Evolutionary conservation across 2,113 vertebrate species (phyloP), one percentile per base, ranked within the genome.

Genomic region (Chaenogobius annularis): DNA sequence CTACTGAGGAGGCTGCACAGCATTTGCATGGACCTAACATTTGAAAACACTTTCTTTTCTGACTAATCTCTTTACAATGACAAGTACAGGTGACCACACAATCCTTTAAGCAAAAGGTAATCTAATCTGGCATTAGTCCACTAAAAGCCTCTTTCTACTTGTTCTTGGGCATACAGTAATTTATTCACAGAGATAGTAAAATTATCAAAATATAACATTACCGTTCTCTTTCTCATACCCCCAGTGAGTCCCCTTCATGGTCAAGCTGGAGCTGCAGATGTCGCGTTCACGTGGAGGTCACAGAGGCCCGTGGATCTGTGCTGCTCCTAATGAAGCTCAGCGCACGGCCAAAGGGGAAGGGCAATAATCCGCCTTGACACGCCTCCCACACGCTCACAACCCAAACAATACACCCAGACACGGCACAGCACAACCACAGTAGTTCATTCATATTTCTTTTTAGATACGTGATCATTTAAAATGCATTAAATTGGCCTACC

Each of bases 141-240:
- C 46, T 85, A 50, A 77, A 55, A 7, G 61, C n/a, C 40, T 55
- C 55, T 54, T 8, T 31, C 64, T 26, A 65, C 55, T 63, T 35
- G 62, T 20, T 52, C 40, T 71, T 5, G 20, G 23, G 1, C 15
- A 54, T 31, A 31, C 26, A 31, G 26, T 37, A 23, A 9, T 4
- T 0, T 35, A 47, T 11, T 4, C 15, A 66, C 10, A 43, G 5
- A 44, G 12, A 47, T 14, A 22, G 14, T 0, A 15, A 22, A 44
- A 50, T 22, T 15, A n/a, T n/a, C 1, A 40, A 43, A 0, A 13
- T 15, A 4, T 19, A 12, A 26, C 64, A 95, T 95, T 94, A 99
- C 97, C 97, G 86, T 98, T 93, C 79, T 95, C 92, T 81, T 94
- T 93, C 73, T 96, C 95, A 72, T 99, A 99, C 81, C 97, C 96